Conservation (phyloP, 2,797 vertebrate genomes). For the Melanotaenia boesemani region DNA sequence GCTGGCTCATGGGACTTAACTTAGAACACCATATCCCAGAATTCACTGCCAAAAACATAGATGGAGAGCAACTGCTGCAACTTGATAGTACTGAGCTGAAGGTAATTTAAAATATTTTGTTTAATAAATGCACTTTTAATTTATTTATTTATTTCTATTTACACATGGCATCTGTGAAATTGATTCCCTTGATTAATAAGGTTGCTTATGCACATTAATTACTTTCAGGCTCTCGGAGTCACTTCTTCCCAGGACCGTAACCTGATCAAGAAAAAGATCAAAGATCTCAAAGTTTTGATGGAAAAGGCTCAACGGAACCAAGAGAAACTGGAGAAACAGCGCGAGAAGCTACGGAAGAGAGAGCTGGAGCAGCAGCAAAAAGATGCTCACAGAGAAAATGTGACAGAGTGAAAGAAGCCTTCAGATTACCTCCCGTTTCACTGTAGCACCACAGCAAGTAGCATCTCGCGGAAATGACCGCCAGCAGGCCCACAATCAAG, state of each 20-base stretch:
- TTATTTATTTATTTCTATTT: not conserved
- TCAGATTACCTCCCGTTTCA: slow-evolving; percentile 32
- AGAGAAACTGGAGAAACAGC: slow-evolving; percentile 93
- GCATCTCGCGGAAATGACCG: slow-evolving; percentile 55
- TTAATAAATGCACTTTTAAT: not conserved
- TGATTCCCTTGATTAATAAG: not conserved
- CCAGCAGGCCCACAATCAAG: slow-evolving; percentile 46
- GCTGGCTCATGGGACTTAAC: slow-evolving; percentile 91
- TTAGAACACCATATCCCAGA: slow-evolving; percentile 92
- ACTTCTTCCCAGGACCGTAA: slow-evolving; percentile 91
- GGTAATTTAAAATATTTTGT: slow-evolving; percentile 74
- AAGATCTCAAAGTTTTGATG: slow-evolving; percentile 92
- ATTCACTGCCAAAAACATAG: slow-evolving; percentile 93
- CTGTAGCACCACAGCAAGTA: slow-evolving; percentile 67
- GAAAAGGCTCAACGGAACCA: slow-evolving; percentile 91
- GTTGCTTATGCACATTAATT: not conserved
- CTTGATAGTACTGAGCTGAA: slow-evolving; percentile 92
- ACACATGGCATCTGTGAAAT: not conserved
- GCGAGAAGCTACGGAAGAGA: slow-evolving; percentile 87
- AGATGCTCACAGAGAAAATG: slow-evolving; percentile 81
- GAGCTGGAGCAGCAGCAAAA: slow-evolving; percentile 89
- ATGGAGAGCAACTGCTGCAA: slow-evolving; percentile 91
- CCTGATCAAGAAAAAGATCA: slow-evolving; percentile 94
- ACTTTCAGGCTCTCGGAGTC: slow-evolving; percentile 88
- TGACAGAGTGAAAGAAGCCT: slow-evolving; percentile 76